These are phyloP conservation scores for Epistrophella euchroma DNA, from an alignment of 2,888 invertebrate species.

Conservation along the genomic window DNA sequence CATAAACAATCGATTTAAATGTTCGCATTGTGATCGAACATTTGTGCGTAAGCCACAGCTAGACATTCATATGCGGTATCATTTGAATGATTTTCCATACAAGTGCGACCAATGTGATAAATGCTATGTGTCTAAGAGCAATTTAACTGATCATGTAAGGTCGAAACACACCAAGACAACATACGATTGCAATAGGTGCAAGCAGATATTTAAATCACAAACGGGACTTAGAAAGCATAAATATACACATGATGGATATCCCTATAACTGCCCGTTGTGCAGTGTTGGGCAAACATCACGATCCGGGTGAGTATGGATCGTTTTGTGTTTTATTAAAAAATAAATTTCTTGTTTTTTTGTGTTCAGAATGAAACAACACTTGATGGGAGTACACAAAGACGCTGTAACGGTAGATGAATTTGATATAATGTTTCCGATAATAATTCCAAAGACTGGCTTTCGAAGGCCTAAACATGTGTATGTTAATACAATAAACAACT, in stretches of 20 bases:
- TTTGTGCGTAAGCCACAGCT: constrained; percentile 61
- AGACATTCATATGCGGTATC: constrained; percentile 74
- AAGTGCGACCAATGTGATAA: constrained; percentile 76
- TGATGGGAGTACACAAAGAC: constrained; percentile 60
- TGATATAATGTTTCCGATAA: constrained; percentile 57
- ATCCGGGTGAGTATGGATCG: constrained; percentile 49
- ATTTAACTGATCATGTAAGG: constrained; percentile 58
- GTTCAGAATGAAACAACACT: constrained; percentile 59
- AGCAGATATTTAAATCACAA: constrained; percentile 59
- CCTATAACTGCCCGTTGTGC: constrained; percentile 60
- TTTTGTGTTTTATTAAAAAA: background rate
- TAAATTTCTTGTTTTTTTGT: background rate
- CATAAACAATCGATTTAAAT: constrained; percentile 33
- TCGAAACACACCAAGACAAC: constrained; percentile 52
- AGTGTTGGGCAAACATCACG: constrained; percentile 54
- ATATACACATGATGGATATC: constrained; percentile 61
- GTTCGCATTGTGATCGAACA: constrained; percentile 56
- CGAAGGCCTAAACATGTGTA: constrained; percentile 47
- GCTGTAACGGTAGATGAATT: constrained; percentile 58
- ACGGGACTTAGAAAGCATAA: constrained; percentile 65
- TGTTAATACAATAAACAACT: background rate
- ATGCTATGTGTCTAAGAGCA: constrained; percentile 65
- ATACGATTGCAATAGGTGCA: constrained; percentile 57
- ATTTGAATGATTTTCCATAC: constrained; percentile 74
- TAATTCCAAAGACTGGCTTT: constrained; percentile 60